Evolutionary conservation across 1,140 invertebrate species (phyloP), one percentile per base, ranked within the genome.

Genomic region (Ooceraea biroi): DNA sequence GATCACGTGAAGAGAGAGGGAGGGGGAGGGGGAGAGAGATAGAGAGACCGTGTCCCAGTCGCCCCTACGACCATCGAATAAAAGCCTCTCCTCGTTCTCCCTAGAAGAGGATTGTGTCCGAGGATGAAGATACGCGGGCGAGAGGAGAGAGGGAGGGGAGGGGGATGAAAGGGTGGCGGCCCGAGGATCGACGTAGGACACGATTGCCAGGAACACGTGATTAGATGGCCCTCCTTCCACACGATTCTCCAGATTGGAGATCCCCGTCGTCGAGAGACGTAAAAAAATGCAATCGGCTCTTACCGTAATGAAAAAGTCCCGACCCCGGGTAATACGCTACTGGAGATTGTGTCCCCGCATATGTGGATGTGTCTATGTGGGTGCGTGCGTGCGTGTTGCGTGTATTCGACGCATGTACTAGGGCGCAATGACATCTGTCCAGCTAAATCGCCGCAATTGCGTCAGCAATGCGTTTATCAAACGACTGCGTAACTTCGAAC

Each of bases 261-360:
- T 72, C 82, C 85, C 82, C 61, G n/a, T 48, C 86, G 86, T 88
- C 88, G 82, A 85, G 89, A 92, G 91, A 93, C 90, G 91, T 93
- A 94, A 94, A 94, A 90, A 94, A 94, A 94, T 93, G 93, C 94
- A 94, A 94, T 94, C 94, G 93, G 93, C 93, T 94, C 92, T 94
- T 94, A 94, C 92, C 91, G 93, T 94, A 94, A 94, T 94, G 93
- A 94, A 94, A 93, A 89, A 89, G 85, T 87, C 89, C 91, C 89
- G 88, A 85, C 86, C 78, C 90, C 86, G 89, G 89, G 89, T 91
- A 92, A 92, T 92, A 90, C 90, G 87, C 82, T 85, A 84, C 58
- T 14, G 14, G 25, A 14, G 27, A 19, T n/a, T 44, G 41, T 17
- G 55, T 68, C 50, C 52, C 50, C 11, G 12, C 7, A 8, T 12